Evolutionary conservation across 2,888 invertebrate genomes (phyloP), one percentile per base, ranked within the genome.

Genomic region (Agonopterix arenella): DNA sequence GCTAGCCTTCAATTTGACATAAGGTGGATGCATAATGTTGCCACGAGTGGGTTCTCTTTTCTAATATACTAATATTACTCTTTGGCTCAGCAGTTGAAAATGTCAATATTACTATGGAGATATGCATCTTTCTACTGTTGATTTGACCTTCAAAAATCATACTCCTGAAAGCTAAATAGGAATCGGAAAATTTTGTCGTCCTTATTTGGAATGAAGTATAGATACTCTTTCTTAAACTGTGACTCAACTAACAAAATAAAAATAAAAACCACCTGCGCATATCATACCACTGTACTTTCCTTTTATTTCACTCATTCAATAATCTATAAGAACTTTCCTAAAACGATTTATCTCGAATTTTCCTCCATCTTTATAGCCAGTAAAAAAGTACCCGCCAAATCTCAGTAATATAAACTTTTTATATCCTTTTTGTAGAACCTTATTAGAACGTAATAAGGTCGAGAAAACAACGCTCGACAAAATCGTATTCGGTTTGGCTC

Each of bases 321-420:
- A 28, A 28, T 79, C 80, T 80, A 77, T 79, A 76, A 77, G 67
- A 72, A 79, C 66, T 80, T 71, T 68, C 67, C 75, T 67, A 63
- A 73, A 77, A 74, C 79, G 70, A 77, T 80, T 76, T 74, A 76
- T 72, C 70, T 8, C 11, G 68, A 52, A 61, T 54, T 58, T 62
- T 55, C 65, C 68, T 59, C 65, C 61, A 68, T 77, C 73, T 81
- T 79, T 82, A 83, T 73, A 69, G 73, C 61, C 61, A 62, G 71
- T 75, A 76, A 78, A 80, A 67, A 79, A 74, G 70, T 71, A 69
- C 66, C 68, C 65, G 58, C 61, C 61, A 64, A 68, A 66, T 68
- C 62, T 60, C 53, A 72, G 68, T 74, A 72, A 76, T 76, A 80
- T 79, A 73, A 72, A 72, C 64, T 71, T 55, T 48, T 43, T 44